Evolutionary conservation across 2,797 vertebrate species (phyloP).

Genomic region (Lerista edwardsae): DNA sequence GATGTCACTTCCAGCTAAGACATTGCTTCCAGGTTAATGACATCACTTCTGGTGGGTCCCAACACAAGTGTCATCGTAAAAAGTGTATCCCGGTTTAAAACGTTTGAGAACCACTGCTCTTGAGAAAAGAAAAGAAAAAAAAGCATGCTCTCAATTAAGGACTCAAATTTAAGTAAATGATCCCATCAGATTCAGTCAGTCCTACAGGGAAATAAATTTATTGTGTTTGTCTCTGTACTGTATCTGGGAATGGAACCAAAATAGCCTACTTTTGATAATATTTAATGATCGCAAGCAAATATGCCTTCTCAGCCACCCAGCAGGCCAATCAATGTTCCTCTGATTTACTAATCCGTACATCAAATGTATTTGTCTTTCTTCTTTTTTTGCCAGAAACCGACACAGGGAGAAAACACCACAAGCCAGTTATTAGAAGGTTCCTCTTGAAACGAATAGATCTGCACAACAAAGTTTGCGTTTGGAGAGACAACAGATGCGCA

Average conservation of each 20-base stretch:
- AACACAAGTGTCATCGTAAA: no score
- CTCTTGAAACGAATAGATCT: slow-evolving; percentile 7
- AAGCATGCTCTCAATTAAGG: no score
- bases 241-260: slow-evolving; percentile 41
- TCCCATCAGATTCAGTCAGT: slow-evolving; percentile 1
- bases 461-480: not conserved
- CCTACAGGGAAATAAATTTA: slow-evolving; percentile 42
- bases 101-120: no score
- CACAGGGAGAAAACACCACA: not conserved
- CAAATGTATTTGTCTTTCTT: slow-evolving; percentile 14
- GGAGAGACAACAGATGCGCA: slow-evolving; percentile 8
- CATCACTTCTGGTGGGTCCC: no score
- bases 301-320: not conserved
- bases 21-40: no score
- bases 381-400: slow-evolving; percentile 35
- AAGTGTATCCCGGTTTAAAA: no score
- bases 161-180: no score
- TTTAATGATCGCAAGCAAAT: slow-evolving; percentile 54
- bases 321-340: slow-evolving; percentile 43
- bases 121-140: no score
- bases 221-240: slow-evolving; percentile 40
- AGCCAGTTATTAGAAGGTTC: slow-evolving; percentile 18
- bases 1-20: no score
- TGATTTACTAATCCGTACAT: slow-evolving; percentile 39
- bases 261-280: slow-evolving; percentile 25